phyloP scores from a whole-genome alignment of 2,797 vertebrate genomes.

The Scomberomorus guttatus region DNA sequence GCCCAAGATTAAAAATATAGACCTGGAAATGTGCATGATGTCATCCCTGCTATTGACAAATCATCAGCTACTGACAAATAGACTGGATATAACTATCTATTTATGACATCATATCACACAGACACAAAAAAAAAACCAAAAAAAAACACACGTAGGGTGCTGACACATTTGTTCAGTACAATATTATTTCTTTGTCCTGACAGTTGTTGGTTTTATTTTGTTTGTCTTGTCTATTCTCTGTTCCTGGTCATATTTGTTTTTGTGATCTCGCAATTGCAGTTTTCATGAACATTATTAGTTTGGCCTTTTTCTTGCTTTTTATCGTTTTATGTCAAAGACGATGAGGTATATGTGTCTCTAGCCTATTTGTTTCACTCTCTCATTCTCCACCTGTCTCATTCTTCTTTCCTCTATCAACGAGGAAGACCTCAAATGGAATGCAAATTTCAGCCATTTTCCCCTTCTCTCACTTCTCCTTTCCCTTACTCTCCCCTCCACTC shows the following conservation, averaged over 20 bases:
- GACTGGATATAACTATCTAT: background rate
- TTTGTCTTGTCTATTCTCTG: background rate
- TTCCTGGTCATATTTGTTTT: no score
- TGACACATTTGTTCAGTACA: background rate
- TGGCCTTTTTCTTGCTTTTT: no score
- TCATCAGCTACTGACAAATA: no score
- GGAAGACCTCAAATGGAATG: slow-evolving; percentile 24
- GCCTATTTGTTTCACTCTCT: slow-evolving; percentile 33
- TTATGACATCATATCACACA: background rate
- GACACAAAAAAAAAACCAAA: no score
- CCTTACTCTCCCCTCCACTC: slow-evolving; percentile 38
- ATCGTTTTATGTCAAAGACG: slow-evolving; percentile 17
- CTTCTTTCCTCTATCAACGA: slow-evolving; percentile 14
- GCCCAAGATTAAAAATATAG: no score
- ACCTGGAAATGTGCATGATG: no score
- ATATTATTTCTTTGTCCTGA: background rate
- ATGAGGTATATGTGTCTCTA: slow-evolving; percentile 18
- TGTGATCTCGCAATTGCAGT: background rate
- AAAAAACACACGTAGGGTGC: background rate
- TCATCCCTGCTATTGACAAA: background rate
- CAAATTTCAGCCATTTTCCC: slow-evolving; percentile 49
- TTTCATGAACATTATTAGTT: slow-evolving; percentile 38
- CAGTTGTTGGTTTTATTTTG: background rate
- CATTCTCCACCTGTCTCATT: slow-evolving; percentile 23
- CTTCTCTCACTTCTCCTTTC: slow-evolving; percentile 43